Evolutionary conservation across 92 coral and sea anemone genomes (phyloP), one percentile per base, ranked within the genome.

Genomic region (Epizoanthus stellaris): DNA sequence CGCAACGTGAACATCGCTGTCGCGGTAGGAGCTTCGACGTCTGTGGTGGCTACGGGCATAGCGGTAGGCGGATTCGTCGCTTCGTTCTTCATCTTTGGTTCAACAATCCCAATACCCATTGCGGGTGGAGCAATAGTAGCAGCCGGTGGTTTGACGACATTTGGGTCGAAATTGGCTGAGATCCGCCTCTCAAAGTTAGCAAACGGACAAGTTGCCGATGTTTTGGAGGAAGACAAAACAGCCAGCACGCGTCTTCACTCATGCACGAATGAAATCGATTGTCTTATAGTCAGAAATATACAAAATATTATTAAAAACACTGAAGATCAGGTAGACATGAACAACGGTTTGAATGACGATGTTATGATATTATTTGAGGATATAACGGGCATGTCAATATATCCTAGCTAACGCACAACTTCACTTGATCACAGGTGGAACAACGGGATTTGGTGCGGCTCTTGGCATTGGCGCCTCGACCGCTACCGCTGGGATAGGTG

Each of bases 111-210:
- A 3, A 39, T 90, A n/a, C 80, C 88, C 80, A 70, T 90, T 8
- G 77, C 93, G 0, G 93, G 93, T 12, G 93, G 93, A 0, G 52
- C 43, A 20, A 58, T 90, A 19, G 93, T 85, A 10, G 93, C 93
- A 4, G 93, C 93, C 0, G 93, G 93, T 1, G 93, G 93, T 0
- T 82, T 90, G 64, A 86, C 93, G 0, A 90, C 93, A 6, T 86
- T 90, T 90, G 93, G 93, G 43, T 88, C 93, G 30, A 90, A 90
- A 75, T 75, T 90, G 81, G 80, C 86, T 4, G 93, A 90, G 57
- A 82, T 90, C 36, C 25, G 67, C 47, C 63, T 81, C 17, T 86
- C 93, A 20, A 75, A 80, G n/a, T 23, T 72, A 6, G 68, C 85
- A 60, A 64, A 86, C 69, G 85, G 73, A 60, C 86, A 86, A 90